These are phyloP conservation scores for Paracanthobrama guichenoti DNA, from an alignment of 2,113 vertebrate species.

Conservation along the genomic window DNA sequence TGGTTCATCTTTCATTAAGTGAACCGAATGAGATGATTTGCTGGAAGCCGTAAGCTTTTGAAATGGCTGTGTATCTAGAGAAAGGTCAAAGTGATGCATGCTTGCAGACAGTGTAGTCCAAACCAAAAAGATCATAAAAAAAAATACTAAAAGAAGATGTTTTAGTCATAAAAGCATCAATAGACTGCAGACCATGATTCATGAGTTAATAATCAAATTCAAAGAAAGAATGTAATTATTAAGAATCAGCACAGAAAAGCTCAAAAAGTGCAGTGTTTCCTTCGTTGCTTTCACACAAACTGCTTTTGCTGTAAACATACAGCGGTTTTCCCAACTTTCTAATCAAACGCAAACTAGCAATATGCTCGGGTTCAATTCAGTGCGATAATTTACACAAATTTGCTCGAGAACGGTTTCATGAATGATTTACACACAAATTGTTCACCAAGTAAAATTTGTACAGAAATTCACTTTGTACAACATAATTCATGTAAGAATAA, in stretches of 20 bases:
- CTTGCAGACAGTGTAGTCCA: constrained; percentile 9
- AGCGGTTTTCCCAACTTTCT: too few species aligned
- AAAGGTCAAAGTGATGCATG: constrained; percentile 21
- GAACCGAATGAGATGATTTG: constrained; percentile 16
- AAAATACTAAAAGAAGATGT: not conserved
- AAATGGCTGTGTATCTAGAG: not conserved
- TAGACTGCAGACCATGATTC: not conserved
- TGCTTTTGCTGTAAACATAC: not conserved
- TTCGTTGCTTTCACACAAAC: constrained; percentile 8
- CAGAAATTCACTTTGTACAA: too few species aligned
- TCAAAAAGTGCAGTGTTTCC: not conserved
- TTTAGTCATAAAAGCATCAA: not conserved
- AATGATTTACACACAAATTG: not conserved
- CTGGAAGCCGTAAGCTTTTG: not conserved
- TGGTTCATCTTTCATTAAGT: constrained; percentile 5
- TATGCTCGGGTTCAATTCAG: too few species aligned
- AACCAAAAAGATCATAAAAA: not conserved
- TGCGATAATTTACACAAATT: too few species aligned
- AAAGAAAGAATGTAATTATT: not conserved
- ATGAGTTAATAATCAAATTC: constrained; percentile 30
- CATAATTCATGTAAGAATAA: not conserved
- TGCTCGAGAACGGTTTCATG: not conserved
- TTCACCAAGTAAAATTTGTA: too few species aligned
- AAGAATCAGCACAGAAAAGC: constrained; percentile 8
- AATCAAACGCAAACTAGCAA: not conserved